These are phyloP conservation scores for Aproaerema taeniolella DNA, from an alignment of 2,888 invertebrate species.

Conservation along the genomic window DNA sequence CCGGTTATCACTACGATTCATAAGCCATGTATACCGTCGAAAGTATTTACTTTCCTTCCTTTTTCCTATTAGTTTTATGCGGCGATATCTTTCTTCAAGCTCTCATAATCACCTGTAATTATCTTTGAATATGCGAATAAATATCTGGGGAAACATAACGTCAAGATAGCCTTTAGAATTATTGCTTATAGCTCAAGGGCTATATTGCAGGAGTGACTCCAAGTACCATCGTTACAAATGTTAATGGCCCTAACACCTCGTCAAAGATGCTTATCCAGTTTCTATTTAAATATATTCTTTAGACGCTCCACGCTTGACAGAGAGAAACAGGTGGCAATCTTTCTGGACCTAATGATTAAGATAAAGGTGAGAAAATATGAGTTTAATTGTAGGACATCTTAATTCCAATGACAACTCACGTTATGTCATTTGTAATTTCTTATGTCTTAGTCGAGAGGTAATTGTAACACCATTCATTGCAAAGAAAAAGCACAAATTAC, in stretches of 20 bases:
- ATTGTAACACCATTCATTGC: no score
- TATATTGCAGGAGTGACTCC: slow-evolving; percentile 11
- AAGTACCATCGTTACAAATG: slow-evolving; percentile 21
- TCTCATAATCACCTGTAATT: slow-evolving; percentile 14
- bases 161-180: slow-evolving; percentile 27
- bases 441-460: no score
- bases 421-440: no score
- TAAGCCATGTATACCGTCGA: no score
- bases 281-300: slow-evolving; percentile 12
- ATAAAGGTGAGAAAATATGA: not conserved
- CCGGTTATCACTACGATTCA: no score
- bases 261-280: slow-evolving; percentile 13
- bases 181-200: slow-evolving; percentile 26
- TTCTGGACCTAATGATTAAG: not conserved
- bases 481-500: no score
- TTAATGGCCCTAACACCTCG: slow-evolving; percentile 20
- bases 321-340: slow-evolving; percentile 1
- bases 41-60: no score
- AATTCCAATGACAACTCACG: no score
- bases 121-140: slow-evolving; percentile 13
- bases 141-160: slow-evolving; percentile 7
- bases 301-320: slow-evolving; percentile 2
- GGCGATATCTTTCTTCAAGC: not conserved
- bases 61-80: no score
- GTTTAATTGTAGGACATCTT: slow-evolving; percentile 2